Conservation (phyloP, 2,888 invertebrate species). For the Brachyptera risi region DNA sequence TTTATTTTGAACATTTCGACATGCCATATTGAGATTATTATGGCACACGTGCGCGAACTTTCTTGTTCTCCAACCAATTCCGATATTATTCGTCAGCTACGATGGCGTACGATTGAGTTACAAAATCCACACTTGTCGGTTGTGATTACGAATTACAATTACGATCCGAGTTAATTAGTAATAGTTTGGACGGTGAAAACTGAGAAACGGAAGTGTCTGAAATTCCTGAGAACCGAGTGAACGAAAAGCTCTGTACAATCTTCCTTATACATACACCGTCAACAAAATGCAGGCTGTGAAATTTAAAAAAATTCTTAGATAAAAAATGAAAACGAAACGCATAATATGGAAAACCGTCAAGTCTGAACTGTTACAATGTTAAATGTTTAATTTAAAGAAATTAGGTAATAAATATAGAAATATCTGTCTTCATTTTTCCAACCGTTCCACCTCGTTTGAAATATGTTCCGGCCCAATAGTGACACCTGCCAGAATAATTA, state of each 20-base stretch:
- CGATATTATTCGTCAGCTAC: no score
- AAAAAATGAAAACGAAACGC: not conserved
- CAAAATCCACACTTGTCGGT: conserved; percentile 22
- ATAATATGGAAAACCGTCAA: not conserved
- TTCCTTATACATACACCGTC: no score
- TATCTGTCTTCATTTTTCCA: no score
- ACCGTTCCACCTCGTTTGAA: no score
- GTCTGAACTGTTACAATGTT: not conserved
- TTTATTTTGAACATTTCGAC: no score
- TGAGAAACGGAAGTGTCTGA: conserved; percentile 17
- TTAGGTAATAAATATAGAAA: no score
- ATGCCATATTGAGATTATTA: no score
- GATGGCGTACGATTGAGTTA: conserved; percentile 19
- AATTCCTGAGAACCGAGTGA: conserved; percentile 27
- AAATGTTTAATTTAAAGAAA: not conserved
- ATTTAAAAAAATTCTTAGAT: not conserved
- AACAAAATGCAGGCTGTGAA: conserved; percentile 34
- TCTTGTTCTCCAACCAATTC: no score
- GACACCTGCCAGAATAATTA: no score
- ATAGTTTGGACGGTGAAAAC: conserved; percentile 23
- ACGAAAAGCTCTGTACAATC: no score
- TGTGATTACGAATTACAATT: conserved; percentile 29
- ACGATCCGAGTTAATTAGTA: conserved; percentile 19
- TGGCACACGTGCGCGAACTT: no score
- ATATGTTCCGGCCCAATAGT: no score